A percentile compares a stretch with the other conserved stretches of the same genome.
phyloP scores from a whole-genome alignment of 2,888 invertebrate species.

The Caenorhabditis sp. region DNA sequence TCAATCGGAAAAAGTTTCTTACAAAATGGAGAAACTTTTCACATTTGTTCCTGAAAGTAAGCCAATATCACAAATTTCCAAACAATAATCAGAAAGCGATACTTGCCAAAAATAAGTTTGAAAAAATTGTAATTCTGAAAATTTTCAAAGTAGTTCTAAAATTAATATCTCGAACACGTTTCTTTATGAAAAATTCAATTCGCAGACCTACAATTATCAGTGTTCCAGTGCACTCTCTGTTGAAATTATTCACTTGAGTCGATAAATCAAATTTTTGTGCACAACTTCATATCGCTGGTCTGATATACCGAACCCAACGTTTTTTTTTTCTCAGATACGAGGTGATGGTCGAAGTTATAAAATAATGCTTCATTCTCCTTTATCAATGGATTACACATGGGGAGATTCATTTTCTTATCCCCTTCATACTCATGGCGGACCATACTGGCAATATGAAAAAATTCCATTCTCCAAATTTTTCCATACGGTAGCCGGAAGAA shows the following conservation, averaged over 20 bases:
- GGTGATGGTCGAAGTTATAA: conserved; percentile 93
- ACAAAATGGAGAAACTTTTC: conserved; percentile 64
- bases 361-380: conserved; percentile 81
- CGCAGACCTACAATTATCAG: too few species aligned
- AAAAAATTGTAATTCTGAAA: too few species aligned
- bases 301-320: too few species aligned
- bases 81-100: not conserved
- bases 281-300: too few species aligned
- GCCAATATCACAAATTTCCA: not conserved
- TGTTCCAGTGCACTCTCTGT: too few species aligned
- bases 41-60: conserved; percentile 65
- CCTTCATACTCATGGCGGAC: conserved; percentile 87
- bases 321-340: conserved; percentile 72
- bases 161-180: too few species aligned
- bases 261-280: too few species aligned
- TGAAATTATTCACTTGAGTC: too few species aligned
- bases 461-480: conserved; percentile 68
- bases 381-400: conserved; percentile 85
- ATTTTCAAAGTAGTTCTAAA: too few species aligned
- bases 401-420: conserved; percentile 86
- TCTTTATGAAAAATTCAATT: too few species aligned
- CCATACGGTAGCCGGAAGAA: conserved; percentile 64
- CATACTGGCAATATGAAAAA: conserved; percentile 91
- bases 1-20: conserved; percentile 60
- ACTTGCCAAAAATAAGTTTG: not conserved